Base-by-base conservation (phyloP, 1,140 invertebrate genomes). In the Drosophila triauraria region DNA sequence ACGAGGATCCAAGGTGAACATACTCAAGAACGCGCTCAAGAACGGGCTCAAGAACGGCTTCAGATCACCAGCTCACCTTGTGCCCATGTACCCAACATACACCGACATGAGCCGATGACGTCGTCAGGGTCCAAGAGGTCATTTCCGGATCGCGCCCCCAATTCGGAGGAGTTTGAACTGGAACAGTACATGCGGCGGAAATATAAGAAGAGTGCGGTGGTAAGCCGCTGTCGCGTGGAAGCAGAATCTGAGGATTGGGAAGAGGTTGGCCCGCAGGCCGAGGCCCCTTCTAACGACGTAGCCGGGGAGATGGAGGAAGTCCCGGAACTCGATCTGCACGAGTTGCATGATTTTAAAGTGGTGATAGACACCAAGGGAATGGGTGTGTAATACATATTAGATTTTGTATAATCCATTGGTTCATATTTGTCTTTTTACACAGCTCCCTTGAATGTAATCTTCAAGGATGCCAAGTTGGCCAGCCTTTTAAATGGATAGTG, bases 311-410 rank as follows among this genome's bases (percentile, higher is more conserved):
- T 10, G 20, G 10, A 10, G 0, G 42, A 46, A 13, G 8, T 8
- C 0, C 40, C 20, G 0, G 38, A 69, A 12, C 3, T 61, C 12
- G 40, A 85, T 56, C 42, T 87, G 2, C 58, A 53, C 25, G 51
- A 53, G 17, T 38, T 86, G n/a, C 54, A 82, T 20, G 51, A 80
- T 35, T 88, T 83, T 30, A 30, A 74, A 3, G 40, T 77, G 4
- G 12, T 35, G 0, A 2, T 86, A 7, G 63, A 86, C 56, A 10
- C 50, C 2, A 50, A 15, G 2, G 56, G 44, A 8, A 7, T 86
- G 35, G 13, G 83, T 86, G 23, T 67, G 84, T 59, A 42, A 6
- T 5, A 40, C 12, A 40, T 7, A 0, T 23, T 0, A 20, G 3
- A 23, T 13, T 27, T n/a, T 13, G 32, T 10, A 38, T 35, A 27